These are phyloP conservation scores for Hyposoter dolosus DNA, from an alignment of 2,888 invertebrate genomes.

Conservation along the genomic window DNA sequence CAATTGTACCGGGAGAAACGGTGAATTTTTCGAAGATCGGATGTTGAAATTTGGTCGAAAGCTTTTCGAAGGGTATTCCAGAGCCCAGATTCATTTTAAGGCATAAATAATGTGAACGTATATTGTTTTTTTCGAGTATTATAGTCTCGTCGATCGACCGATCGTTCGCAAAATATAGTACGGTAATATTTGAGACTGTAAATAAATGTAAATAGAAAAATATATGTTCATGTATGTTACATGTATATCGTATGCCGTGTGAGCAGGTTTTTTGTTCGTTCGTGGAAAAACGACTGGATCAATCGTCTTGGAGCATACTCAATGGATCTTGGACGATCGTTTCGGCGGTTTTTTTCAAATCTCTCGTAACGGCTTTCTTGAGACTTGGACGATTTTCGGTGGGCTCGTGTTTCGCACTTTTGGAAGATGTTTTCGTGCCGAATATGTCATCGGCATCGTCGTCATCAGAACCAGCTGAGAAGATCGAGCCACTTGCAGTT, in stretches of 20 bases:
- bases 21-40: neutral
- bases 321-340: conserved; percentile 82
- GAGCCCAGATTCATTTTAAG: neutral
- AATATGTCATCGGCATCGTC: conserved; percentile 76
- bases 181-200: conserved; percentile 37
- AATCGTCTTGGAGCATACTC: conserved; percentile 78
- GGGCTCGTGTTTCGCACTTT: conserved; percentile 29
- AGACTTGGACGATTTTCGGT: conserved; percentile 62
- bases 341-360: conserved; percentile 82
- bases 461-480: conserved; percentile 73
- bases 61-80: neutral
- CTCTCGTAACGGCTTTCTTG: conserved; percentile 79
- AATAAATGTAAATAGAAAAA: conserved; percentile 67
- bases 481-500: conserved; percentile 70
- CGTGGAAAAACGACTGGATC: neutral
- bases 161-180: conserved; percentile 21
- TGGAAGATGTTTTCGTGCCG: conserved; percentile 69
- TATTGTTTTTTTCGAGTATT: conserved; percentile 16
- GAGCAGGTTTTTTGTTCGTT: neutral
- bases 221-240: conserved; percentile 59
- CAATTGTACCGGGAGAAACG: neutral
- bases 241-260: conserved; percentile 15
- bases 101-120: neutral
- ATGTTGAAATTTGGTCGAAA: neutral
- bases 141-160: conserved; percentile 10